phyloP scores from a whole-genome alignment of 2,888 invertebrate genomes.

The Nephrotoma guestfalica region DNA sequence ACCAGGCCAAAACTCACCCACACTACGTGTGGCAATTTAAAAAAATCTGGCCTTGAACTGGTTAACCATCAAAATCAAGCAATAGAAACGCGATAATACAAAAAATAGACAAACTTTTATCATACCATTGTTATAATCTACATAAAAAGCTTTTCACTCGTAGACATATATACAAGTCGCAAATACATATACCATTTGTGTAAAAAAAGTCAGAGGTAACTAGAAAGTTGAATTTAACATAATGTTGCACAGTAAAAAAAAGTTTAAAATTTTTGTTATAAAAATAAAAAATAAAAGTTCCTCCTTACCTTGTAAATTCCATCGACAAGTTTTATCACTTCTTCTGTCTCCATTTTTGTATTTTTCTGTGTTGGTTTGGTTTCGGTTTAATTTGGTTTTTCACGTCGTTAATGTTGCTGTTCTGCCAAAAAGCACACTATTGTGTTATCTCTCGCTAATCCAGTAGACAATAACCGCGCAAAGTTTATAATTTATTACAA shows the following conservation, averaged over 20 bases:
- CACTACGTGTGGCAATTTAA: too few relatives aligned
- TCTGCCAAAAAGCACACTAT: not conserved
- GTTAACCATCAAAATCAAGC: too few relatives aligned
- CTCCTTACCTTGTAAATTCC: slow-evolving; percentile 5
- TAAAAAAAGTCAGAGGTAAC: not conserved
- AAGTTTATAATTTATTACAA: not conserved
- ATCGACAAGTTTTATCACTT: slow-evolving; percentile 7
- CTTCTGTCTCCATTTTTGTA: slow-evolving; percentile 6
- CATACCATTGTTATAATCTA: not conserved
- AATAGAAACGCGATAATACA: too few relatives aligned
- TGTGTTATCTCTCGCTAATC: not conserved
- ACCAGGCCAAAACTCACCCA: too few relatives aligned
- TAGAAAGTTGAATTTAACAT: not conserved
- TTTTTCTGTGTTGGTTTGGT: not conserved
- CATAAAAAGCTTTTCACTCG: not conserved
- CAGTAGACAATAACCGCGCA: not conserved
- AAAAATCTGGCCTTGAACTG: too few relatives aligned
- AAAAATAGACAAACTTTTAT: not conserved
- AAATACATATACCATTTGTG: not conserved
- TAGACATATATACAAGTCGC: not conserved
- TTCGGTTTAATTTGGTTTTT: not conserved
- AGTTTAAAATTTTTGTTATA: not conserved
- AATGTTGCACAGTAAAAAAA: not conserved
- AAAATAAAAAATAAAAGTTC: not conserved
- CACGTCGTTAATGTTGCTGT: not conserved